Conservation (phyloP, 2,113 vertebrate species). For the Corythornis madagascariensis region DNA sequence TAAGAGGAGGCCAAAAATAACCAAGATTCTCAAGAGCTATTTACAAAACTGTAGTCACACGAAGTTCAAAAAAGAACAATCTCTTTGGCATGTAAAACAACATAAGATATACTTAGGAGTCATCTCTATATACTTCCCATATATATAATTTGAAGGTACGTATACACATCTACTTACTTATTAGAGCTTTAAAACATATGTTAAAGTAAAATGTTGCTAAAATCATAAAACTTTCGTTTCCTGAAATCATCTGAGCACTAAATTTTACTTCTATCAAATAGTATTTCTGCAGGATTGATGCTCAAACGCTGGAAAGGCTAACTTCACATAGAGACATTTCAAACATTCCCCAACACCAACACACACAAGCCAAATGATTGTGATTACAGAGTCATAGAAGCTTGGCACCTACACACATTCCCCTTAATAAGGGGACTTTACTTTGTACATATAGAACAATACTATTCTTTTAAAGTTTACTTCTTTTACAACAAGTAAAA, state of each 20-base stretch:
- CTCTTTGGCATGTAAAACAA: background rate
- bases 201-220: background rate
- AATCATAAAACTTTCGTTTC: background rate
- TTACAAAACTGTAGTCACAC: background rate
- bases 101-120: background rate
- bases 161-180: background rate
- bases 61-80: background rate
- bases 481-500: background rate
- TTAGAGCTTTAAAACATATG: background rate
- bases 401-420: background rate
- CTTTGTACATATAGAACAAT: background rate
- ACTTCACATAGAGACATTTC: background rate
- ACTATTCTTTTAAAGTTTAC: background rate
- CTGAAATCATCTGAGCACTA: background rate
- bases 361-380: background rate
- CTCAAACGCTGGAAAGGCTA: background rate
- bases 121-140: background rate
- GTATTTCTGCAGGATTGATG: background rate
- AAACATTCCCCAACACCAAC: slow-evolving; percentile 20
- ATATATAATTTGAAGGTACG: background rate
- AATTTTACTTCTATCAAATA: background rate
- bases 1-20: background rate
- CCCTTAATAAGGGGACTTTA: background rate
- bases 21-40: background rate
- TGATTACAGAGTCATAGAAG: background rate